Conservation (phyloP, 2,113 vertebrate genomes). For the Hydropotes inermis region DNA sequence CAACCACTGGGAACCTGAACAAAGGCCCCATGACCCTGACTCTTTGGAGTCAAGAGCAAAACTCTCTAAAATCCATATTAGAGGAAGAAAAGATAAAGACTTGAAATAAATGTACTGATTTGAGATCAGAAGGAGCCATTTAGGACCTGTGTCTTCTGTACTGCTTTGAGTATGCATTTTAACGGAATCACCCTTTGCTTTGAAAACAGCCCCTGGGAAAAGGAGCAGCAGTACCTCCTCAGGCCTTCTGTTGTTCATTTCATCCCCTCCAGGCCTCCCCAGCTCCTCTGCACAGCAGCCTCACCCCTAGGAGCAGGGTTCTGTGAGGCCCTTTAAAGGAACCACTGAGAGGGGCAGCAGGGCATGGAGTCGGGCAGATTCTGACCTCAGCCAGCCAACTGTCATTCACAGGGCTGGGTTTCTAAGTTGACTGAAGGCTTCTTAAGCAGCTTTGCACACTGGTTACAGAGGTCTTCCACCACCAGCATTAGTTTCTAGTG, state of each 20-base stretch:
- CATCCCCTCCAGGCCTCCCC: background rate
- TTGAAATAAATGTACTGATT: background rate
- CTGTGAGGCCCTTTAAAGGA: background rate
- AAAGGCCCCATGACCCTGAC: background rate
- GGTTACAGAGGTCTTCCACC: background rate
- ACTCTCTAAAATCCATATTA: background rate
- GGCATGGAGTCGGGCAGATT: background rate
- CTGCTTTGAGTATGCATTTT: background rate
- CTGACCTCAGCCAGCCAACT: background rate
- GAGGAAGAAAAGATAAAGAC: slow-evolving; percentile 1
- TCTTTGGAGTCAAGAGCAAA: background rate
- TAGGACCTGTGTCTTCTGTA: background rate
- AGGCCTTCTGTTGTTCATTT: background rate
- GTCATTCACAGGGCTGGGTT: background rate
- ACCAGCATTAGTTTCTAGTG: accelerated
- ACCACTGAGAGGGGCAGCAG: background rate
- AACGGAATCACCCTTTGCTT: background rate
- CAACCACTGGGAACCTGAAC: background rate
- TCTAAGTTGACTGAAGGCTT: background rate
- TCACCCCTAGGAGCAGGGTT: background rate
- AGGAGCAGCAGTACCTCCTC: background rate
- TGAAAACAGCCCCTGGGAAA: background rate
- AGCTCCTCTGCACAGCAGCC: background rate
- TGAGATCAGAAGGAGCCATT: background rate
- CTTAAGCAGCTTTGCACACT: background rate